Evolutionary conservation across 1,140 invertebrate genomes (phyloP), one percentile per base, ranked within the genome.

Genomic region (Pseudomyrmex sp.): DNA sequence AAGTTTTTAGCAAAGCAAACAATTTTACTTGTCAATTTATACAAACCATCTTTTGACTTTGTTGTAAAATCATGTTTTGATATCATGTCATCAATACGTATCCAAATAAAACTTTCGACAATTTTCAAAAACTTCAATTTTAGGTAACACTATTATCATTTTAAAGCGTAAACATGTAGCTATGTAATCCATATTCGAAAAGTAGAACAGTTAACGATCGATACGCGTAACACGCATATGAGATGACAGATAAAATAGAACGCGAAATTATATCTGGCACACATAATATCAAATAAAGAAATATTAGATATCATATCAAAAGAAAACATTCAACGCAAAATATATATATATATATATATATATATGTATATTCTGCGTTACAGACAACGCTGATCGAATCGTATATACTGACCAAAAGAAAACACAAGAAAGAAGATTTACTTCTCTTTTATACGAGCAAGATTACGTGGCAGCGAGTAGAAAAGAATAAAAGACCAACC

Each of bases 401-500:
- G 12, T 3, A 62, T 50, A 48, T 62, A 4, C 48, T 26, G 26
- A 26, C 26, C 26, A 48, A 26, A 20, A 63, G 58, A 26, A 10
- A 18, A 15, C 3, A 23, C 20, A 20, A 15, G 2, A n/a, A 23
- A 69, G 20, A 54, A 20, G 23, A 12, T 20, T 56, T 35, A 26
- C 10, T 26, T 15, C 12, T 77, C 35, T 35, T 69, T 58, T 35
- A 58, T 8, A 13, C 65, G 66, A 23, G 35, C 18, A 23, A 44
- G 26, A 54, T 35, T 23, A n/a, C n/a, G 58, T 9, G n/a, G 18
- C 8, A 15, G 26, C 10, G 13, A 79, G 20, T 23, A 62, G 54
- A 59, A 26, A 35, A 18, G 20, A 59, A 61, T 48, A 59, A 80
- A 58, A 70, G 48, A n/a, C 15, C 70, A 79, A 79, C 66, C 48